phyloP scores from a whole-genome alignment of 2,888 invertebrate species.

The Pardosa pseudoannulata region DNA sequence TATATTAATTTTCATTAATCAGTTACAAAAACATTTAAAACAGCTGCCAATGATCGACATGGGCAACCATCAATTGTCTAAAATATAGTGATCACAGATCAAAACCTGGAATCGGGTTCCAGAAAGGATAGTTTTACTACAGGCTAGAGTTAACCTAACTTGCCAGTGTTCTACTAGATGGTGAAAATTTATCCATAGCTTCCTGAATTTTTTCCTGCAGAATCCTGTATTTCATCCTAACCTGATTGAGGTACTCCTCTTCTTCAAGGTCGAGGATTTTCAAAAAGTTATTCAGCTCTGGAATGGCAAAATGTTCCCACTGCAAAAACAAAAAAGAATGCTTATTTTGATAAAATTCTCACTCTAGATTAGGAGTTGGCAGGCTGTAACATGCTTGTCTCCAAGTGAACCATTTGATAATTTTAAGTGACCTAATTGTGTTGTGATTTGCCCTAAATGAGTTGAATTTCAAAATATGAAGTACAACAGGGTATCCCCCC shows the following conservation, averaged over 20 bases:
- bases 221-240: slow-evolving; percentile 79
- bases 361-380: too few relatives aligned
- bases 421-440: too few relatives aligned
- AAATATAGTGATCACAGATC: slow-evolving; percentile 21
- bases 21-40: neutral
- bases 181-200: slow-evolving; percentile 70
- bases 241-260: slow-evolving; percentile 79
- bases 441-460: too few relatives aligned
- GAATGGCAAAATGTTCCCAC: slow-evolving; percentile 81
- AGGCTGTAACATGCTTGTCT: too few relatives aligned
- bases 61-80: neutral
- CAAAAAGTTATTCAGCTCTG: slow-evolving; percentile 81
- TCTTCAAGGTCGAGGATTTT: slow-evolving; percentile 80
- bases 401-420: too few relatives aligned
- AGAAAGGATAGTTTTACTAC: slow-evolving; percentile 13
- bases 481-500: too few relatives aligned
- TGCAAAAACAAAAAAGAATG: too few relatives aligned
- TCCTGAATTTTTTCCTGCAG: slow-evolving; percentile 74
- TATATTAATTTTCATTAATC: too few relatives aligned
- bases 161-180: slow-evolving; percentile 40
- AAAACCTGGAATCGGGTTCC: neutral
- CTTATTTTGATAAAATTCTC: too few relatives aligned
- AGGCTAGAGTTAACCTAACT: slow-evolving; percentile 13
- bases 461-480: too few relatives aligned
- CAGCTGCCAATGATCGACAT: neutral